These are phyloP conservation scores for Adelphocoris suturalis DNA, from an alignment of 2,888 invertebrate species.

Conservation along the genomic window DNA sequence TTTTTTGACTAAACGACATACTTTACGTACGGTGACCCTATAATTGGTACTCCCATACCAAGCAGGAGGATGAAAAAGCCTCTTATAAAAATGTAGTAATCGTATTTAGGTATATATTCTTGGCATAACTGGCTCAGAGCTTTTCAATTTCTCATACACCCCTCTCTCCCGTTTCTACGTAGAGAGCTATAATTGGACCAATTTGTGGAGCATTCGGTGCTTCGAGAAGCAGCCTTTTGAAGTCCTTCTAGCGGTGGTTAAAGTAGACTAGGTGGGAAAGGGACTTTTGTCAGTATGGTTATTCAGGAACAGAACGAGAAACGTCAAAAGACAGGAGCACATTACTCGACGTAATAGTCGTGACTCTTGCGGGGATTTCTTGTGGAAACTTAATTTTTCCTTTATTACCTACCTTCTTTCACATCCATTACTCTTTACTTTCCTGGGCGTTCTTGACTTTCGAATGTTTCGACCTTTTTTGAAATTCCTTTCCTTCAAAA, in stretches of 20 bases:
- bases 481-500: background rate
- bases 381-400: background rate
- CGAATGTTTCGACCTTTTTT: background rate
- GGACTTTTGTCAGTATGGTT: background rate
- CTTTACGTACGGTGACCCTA: too few species aligned
- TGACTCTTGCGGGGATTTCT: background rate
- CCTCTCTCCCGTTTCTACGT: too few species aligned
- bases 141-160: background rate
- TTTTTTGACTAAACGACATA: too few species aligned
- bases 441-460: background rate
- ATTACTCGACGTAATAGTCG: background rate
- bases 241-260: background rate
- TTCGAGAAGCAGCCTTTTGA: background rate
- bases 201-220: background rate
- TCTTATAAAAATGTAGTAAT: too few species aligned
- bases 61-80: too few species aligned
- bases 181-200: background rate
- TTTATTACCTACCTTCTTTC: background rate
- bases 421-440: background rate
- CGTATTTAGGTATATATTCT: too few species aligned
- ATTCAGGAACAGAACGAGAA: background rate
- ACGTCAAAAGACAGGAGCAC: slow-evolving; percentile 10
- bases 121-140: background rate
- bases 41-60: too few species aligned
- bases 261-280: background rate